These are phyloP conservation scores for Chouioia cunea DNA, from an alignment of 2,888 invertebrate species.

Conservation along the genomic window DNA sequence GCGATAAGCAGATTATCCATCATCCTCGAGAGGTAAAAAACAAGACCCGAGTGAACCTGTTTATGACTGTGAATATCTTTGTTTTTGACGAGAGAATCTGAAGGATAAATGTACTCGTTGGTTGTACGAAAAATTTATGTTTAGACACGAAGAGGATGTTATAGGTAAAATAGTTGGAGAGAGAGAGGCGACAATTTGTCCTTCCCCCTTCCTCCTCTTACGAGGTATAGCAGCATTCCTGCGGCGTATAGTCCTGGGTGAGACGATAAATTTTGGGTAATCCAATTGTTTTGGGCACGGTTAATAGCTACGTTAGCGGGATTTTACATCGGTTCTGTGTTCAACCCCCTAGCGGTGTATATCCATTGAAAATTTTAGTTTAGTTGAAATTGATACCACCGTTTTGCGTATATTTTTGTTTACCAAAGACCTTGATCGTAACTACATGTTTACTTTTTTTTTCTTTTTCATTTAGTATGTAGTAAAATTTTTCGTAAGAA, in stretches of 20 bases:
- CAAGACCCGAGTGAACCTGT: conserved; percentile 49
- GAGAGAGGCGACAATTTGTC: conserved; percentile 60
- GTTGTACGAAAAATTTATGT: conserved; percentile 15
- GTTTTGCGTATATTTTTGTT: too few species aligned
- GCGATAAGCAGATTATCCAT: conserved; percentile 62
- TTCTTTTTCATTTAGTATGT: too few species aligned
- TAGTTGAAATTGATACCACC: too few species aligned
- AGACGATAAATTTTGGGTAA: conserved; percentile 59
- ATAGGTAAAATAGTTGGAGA: conserved; percentile 22
- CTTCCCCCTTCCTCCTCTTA: conserved; percentile 26
- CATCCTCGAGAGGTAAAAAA: conserved; percentile 51
- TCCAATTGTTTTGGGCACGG: conserved; percentile 58
- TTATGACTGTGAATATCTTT: conserved; percentile 50
- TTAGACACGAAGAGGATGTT: conserved; percentile 4
- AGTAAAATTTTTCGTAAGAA: too few species aligned
- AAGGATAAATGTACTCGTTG: conserved; percentile 37
- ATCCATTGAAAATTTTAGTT: too few species aligned
- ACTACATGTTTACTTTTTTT: too few species aligned
- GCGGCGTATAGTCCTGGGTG: conserved; percentile 52
- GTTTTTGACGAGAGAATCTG: conserved; percentile 18
- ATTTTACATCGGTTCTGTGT: background rate
- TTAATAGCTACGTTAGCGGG: conserved; percentile 48
- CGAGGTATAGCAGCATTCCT: conserved; percentile 52
- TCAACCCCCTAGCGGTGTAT: too few species aligned
- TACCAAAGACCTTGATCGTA: too few species aligned